These are phyloP conservation scores for Toxonevra muliebris DNA, from an alignment of 2,888 invertebrate genomes.

Conservation along the genomic window DNA sequence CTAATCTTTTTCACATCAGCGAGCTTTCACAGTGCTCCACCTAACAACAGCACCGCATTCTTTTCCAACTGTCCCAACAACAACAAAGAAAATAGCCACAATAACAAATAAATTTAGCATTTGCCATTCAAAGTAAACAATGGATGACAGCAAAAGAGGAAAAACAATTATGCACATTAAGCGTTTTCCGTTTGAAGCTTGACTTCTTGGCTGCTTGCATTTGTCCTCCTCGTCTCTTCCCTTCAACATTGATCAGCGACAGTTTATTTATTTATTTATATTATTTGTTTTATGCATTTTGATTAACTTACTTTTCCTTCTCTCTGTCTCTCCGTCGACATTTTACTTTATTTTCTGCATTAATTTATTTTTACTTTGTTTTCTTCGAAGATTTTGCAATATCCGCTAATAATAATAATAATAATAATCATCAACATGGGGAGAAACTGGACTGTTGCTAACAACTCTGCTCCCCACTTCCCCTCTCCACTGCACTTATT, in stretches of 20 bases:
- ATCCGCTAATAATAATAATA: slow-evolving; percentile 34
- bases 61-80: too few relatives aligned
- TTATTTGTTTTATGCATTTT: slow-evolving; percentile 27
- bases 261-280: slow-evolving; percentile 20
- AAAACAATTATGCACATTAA: slow-evolving; percentile 27
- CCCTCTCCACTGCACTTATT: too few relatives aligned
- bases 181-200: slow-evolving; percentile 4
- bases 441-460: too few relatives aligned
- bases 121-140: slow-evolving; percentile 14
- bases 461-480: not conserved
- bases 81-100: too few relatives aligned
- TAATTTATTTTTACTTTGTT: slow-evolving; percentile 35
- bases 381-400: slow-evolving; percentile 35
- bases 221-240: not conserved
- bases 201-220: not conserved
- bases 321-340: too few relatives aligned
- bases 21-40: too few relatives aligned
- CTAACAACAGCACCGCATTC: too few relatives aligned
- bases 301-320: not conserved
- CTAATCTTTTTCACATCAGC: too few relatives aligned
- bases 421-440: too few relatives aligned
- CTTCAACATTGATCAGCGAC: not conserved
- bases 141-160: slow-evolving; percentile 18
- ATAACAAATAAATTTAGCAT: not conserved
- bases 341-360: not conserved